Evolutionary conservation across 2,797 vertebrate species (phyloP).

Genomic region (Arnoldichthys spilopterus): DNA sequence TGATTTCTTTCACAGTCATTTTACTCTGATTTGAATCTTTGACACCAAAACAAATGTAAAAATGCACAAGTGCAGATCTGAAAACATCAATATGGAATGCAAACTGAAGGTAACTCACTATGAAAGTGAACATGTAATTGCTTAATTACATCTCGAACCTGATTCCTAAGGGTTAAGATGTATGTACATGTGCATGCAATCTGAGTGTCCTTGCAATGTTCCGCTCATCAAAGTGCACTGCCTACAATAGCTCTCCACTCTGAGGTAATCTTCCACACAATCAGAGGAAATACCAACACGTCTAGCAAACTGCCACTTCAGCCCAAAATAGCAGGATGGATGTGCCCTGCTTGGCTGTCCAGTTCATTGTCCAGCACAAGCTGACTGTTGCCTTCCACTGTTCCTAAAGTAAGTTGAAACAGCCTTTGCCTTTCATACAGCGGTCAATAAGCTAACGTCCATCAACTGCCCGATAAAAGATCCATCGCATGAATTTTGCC

Average conservation of each 20-base stretch:
- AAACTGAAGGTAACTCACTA: slow-evolving; percentile 5
- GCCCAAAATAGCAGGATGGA: slow-evolving; percentile 37
- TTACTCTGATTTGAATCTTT: too few relatives aligned
- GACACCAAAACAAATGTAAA: too few relatives aligned
- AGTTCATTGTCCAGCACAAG: neutral
- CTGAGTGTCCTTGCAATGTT: neutral
- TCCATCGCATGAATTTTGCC: too few relatives aligned
- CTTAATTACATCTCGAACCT: neutral
- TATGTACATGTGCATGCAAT: neutral
- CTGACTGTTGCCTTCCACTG: neutral
- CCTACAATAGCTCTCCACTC: slow-evolving; percentile 2
- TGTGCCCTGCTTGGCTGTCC: slow-evolving; percentile 18
- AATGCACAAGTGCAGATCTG: neutral
- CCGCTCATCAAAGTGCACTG: neutral
- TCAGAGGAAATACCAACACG: slow-evolving; percentile 48
- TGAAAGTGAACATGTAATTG: neutral
- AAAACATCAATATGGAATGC: slow-evolving; percentile 2
- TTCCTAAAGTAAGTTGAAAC: neutral
- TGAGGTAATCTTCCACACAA: slow-evolving; percentile 38
- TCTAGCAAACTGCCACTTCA: slow-evolving; percentile 29
- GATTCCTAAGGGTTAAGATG: neutral
- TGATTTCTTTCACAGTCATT: too few relatives aligned
- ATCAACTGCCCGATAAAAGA: neutral
- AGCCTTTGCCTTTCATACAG: too few relatives aligned
- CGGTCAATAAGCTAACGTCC: too few relatives aligned